Base-by-base conservation (phyloP, 2,888 invertebrate species). In the Sphaerophoria rueppellii region DNA sequence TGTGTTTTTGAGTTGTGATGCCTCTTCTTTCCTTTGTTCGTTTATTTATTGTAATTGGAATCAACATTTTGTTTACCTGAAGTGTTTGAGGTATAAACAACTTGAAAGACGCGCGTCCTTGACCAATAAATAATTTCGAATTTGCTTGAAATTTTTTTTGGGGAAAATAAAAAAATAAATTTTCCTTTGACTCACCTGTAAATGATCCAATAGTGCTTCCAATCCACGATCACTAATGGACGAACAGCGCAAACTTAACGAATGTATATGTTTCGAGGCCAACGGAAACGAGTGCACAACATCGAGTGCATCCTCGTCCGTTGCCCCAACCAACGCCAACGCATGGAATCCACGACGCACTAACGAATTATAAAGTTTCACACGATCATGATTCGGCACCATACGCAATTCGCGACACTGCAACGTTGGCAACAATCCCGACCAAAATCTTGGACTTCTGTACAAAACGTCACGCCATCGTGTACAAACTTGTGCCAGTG, bases 391-490 rank as follows among this genome's bases (percentile, higher is more conserved):
- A 86, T 92, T 91, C 57, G 94, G 92, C 90, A 95, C 93, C 54
- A 93, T 93, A 65, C 96, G 93, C 86, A 96, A 92, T 89, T 98
- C 97, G 65, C 97, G 95, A 92, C 97, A 98, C 89, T 97, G 96
- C 60, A 98, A 93, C 72, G 96, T 96, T 0, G 98, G 97, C 88
- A 96, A 93, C 71, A 98, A 93, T 3, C 97, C 97, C 43, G 94
- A 93, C 98, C 98, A 98, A 93, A 95, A 97, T 70, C 95, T 93
- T n/a, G 96, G 96, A 88, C 96, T 95, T 75, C 97, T 94, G 92
- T 98, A 98, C 73, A 98, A 93, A 74, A 97, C 93, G 90, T 98
- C 97, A 85, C 97, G 94, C 98, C 98, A 98, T 90, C 95, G 93
- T 82, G 94, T 94, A 92, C 98, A 98, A 74, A 97, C 95, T 92